A percentile compares a stretch with the other conserved stretches of the same genome.
phyloP scores from a whole-genome alignment of 2,888 invertebrate species.

The Acanthosepion lycidas region DNA sequence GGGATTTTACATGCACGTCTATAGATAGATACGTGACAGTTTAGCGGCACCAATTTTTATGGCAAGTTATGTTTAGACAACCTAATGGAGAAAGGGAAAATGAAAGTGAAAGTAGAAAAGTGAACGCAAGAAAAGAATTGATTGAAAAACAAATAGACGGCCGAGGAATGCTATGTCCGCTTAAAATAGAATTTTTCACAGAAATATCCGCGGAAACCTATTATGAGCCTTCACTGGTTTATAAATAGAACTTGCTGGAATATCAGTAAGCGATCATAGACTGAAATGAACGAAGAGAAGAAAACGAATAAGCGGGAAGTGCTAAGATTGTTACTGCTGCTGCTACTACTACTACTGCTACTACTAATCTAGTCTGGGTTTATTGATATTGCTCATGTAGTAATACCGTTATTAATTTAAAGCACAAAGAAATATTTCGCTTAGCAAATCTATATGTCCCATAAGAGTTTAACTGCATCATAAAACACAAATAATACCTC shows the following conservation, averaged over 20 bases:
- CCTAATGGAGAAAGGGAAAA: neutral
- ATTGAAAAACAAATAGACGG: neutral
- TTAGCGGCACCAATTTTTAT: no score
- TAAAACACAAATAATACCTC: neutral
- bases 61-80: no score
- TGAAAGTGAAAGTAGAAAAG: neutral
- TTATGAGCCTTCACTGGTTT: neutral
- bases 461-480: neutral
- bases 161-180: neutral
- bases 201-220: slow-evolving; percentile 2
- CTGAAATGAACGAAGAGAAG: neutral
- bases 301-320: neutral
- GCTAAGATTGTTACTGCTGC: neutral
- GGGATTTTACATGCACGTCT: no score
- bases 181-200: slow-evolving; percentile 1
- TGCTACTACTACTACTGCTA: neutral
- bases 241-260: neutral
- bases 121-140: neutral
- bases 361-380: neutral
- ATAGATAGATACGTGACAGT: no score
- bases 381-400: neutral
- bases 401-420: neutral
- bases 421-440: neutral
- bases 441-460: neutral
- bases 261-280: neutral